Evolutionary conservation across 1,140 invertebrate genomes (phyloP), one percentile per base, ranked within the genome.

Genomic region (Dendrolimus kikuchii): DNA sequence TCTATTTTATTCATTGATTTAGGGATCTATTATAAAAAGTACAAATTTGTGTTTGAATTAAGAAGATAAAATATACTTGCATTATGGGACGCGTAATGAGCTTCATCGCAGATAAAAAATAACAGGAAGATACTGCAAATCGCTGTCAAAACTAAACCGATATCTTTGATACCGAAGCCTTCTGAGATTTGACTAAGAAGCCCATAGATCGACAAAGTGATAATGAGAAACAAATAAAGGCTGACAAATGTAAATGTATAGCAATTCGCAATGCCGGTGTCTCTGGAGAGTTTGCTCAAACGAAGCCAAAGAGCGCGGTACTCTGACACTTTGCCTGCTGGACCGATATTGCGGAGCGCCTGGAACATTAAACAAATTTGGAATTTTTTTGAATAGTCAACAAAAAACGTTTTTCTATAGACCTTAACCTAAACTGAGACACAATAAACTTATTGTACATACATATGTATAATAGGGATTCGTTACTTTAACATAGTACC

Each of bases 61-160:
- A 23, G 1, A 23, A 2, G 23, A 23, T 10, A 42, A 54, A 43
- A 48, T 49, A 41, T 57, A 74, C 78, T 84, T 69, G 87, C 88
- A 75, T 90, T 89, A 10, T 90, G 88, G 2, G 91, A 91, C 5
- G 91, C 91, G 58, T 91, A 90, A 64, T 92, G 91, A 0, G 91
- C 91, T 66, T 92, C 89, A 58, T 92, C 91, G 66, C 91, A 92
- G 45, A 92, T 91, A 49, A 91, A 91, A 72, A 91, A 92, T 0
- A 92, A 70, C 8, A 92, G 60, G 45, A 88, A 88, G 46, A 90
- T 88, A 52, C 89, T 91, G 73, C 89, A 91, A 5, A 88, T 65
- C 0, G 90, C 91, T 4, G 91, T 92, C n/a, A 92, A 79, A 0
- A 89, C 89, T 2, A 92, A 58, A 3, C 91, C 91, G 43, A 92